Percentiles rank a stretch among this genome's conserved stretches.
phyloP scores from a whole-genome alignment of 2,888 invertebrate genomes.

The Patella pellucida region DNA sequence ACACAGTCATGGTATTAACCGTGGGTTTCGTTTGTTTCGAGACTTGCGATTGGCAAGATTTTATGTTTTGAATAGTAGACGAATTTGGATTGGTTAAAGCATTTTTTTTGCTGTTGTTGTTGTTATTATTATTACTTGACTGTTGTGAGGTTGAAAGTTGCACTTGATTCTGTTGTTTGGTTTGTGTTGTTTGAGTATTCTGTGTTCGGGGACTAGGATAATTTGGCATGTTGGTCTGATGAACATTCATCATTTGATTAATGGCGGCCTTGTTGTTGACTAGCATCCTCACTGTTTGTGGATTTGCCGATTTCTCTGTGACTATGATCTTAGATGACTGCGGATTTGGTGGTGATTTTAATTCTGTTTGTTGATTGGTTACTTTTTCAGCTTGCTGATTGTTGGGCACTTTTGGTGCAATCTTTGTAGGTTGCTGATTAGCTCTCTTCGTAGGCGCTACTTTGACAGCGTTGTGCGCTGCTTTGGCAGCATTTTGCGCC shows the following conservation, averaged over 20 bases:
- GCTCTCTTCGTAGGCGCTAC: neutral
- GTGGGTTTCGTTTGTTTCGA: neutral
- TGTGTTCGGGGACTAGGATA: neutral
- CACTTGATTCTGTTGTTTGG: neutral
- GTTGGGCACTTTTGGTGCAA: neutral
- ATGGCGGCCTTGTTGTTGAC: conserved; percentile 1
- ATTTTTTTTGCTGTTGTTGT: neutral
- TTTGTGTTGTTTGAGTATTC: neutral
- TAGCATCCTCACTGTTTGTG: neutral
- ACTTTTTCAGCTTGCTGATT: neutral
- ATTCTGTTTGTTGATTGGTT: neutral
- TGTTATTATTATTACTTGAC: neutral
- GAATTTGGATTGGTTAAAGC: neutral
- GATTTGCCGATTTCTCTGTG: neutral
- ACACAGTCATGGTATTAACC: neutral
- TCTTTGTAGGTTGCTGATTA: neutral
- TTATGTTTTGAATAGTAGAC: neutral
- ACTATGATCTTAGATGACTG: neutral
- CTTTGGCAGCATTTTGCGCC: neutral
- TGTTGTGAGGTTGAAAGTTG: neutral
- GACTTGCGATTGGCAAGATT: neutral
- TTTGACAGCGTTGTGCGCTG: neutral
- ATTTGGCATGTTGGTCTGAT: neutral
- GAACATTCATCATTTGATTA: neutral
- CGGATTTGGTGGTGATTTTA: neutral